These are phyloP conservation scores for Muscicapa comitata DNA, from an alignment of 2,797 vertebrate genomes.

Conservation along the genomic window DNA sequence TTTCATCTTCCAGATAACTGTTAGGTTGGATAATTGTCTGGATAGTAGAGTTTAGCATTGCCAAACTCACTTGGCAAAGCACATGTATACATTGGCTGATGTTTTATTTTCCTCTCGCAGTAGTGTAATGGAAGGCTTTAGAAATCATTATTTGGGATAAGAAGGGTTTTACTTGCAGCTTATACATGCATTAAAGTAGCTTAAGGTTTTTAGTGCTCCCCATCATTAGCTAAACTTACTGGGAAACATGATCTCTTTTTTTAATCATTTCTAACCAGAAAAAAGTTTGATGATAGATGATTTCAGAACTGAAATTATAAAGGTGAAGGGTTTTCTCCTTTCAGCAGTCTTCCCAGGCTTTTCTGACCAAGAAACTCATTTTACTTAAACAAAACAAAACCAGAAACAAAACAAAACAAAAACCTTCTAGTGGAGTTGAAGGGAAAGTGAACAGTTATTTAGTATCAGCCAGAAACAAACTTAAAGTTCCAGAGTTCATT, in stretches of 20 bases:
- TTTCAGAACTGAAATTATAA: neutral
- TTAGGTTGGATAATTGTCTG: neutral
- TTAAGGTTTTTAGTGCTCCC: conserved; percentile 41
- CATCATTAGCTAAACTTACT: conserved; percentile 35
- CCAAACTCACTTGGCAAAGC: conserved; percentile 27
- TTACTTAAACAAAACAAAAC: neutral
- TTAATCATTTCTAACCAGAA: neutral
- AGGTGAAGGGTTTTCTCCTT: neutral
- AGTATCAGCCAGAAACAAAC: neutral
- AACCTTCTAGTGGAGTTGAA: neutral
- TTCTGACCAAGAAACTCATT: neutral
- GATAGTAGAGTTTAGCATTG: neutral
- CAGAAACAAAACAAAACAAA: neutral
- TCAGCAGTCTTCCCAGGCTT: neutral
- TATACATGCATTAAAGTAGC: conserved; percentile 23
- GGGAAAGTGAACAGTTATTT: neutral
- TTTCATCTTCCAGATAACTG: neutral
- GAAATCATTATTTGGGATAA: conserved; percentile 39
- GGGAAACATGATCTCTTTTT: neutral
- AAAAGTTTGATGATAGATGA: neutral
- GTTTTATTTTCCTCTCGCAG: conserved; percentile 20
- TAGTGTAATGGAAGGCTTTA: conserved; percentile 1
- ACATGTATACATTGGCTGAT: neutral
- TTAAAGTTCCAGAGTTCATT: neutral
- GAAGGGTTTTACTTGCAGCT: conserved; percentile 27